Base-by-base conservation (phyloP, 2,113 vertebrate species). In the Psammodynastes pulverulentus region DNA sequence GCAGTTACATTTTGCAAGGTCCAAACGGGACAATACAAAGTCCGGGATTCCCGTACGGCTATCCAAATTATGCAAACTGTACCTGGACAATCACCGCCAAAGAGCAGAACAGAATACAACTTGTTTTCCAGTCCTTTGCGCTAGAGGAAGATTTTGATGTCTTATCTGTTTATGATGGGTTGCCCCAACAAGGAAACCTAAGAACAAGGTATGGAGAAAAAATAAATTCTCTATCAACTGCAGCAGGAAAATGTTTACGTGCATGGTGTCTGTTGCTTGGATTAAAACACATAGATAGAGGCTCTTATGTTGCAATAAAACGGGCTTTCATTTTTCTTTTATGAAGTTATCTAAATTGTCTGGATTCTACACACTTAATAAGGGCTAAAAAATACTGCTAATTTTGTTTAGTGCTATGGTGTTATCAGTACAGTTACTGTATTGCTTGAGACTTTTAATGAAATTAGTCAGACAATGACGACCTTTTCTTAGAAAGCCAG, bases 41-140 rank as follows among this genome's bases (percentile, higher is more conserved):
- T 96, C 99, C 99, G 0, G 99, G 99, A 92, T 99, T 99, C 92
- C 99, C 99, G 0, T 99, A 99, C 1, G 99, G 99, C 94, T 99
- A 99, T 95, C 99, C 99, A 92, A 99, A 99, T 97, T 99, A 99
- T 29, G 99, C 99, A 98, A 99, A 99, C 98, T 99, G 99, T 96
- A 99, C 99, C 1, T 99, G 99, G 99, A 99, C 98, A 96, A 98
- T 99, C 95, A 98, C 98, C 26, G 98, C 98, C 0, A 98, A 98
- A 87, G 98, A 99, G 95, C 98, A 99, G 97, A 98, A 99, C 97
- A 98, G 99, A 97, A 98, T 99, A 97, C 99, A 99, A 97, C 98
- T 99, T 5, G 98, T 99, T 95, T 99, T 99, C 98, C 98, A 99
- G 97, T 98, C 99, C 95, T 99, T 99, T 52, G 99, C 99, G 0